Conservation (phyloP, 2,113 vertebrate species). For the Eonycteris spelaea region DNA sequence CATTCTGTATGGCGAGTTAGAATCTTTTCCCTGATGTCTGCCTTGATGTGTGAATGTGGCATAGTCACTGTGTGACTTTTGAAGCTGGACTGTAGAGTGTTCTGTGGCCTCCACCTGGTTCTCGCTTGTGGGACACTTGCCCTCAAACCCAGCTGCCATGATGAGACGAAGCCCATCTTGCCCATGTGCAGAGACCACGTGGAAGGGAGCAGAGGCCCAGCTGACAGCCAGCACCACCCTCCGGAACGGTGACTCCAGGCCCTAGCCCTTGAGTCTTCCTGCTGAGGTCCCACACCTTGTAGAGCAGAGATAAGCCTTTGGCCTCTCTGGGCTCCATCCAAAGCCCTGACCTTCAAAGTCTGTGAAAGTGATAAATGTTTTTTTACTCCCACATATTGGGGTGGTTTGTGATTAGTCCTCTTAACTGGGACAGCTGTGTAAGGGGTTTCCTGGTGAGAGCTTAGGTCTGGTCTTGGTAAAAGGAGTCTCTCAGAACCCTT, state of each 20-base stretch:
- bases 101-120: neutral
- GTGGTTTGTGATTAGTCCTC: neutral
- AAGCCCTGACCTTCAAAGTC: neutral
- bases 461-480: neutral
- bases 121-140: accelerated
- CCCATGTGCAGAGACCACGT: neutral
- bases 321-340: neutral
- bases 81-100: neutral
- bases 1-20: neutral
- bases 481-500: neutral
- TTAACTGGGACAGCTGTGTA: neutral
- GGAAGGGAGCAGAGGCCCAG: accelerated
- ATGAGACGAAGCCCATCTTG: neutral
- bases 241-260: accelerated
- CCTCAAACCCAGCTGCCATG: neutral
- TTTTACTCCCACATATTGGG: neutral
- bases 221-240: neutral
- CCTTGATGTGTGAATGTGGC: accelerated
- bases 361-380: accelerated
- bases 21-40: neutral
- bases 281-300: neutral
- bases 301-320: neutral
- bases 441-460: neutral
- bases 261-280: neutral
- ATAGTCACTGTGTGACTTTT: neutral